Percentiles rank a stretch among this genome's conserved stretches.
These are phyloP conservation scores for Sparus aurata DNA, from an alignment of 2,797 vertebrate genomes.

Conservation along the genomic window DNA sequence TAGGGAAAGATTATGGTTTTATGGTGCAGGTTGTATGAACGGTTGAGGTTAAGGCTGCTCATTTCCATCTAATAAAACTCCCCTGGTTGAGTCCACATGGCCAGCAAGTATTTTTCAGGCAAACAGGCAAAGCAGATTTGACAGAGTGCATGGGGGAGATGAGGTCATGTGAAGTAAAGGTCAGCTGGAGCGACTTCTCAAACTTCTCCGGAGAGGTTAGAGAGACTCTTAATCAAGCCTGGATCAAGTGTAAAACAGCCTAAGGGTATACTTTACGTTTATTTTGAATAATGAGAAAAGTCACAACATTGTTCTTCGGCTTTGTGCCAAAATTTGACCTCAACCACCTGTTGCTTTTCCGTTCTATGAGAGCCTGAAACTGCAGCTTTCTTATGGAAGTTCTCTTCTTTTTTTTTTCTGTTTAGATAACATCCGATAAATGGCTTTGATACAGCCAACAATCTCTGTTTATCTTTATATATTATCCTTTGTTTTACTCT, in stretches of 20 bases:
- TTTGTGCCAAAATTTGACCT: background rate
- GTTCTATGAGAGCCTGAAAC: background rate
- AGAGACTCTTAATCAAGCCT: background rate
- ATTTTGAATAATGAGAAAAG: background rate
- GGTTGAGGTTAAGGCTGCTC: background rate
- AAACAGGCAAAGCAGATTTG: background rate
- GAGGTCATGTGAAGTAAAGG: constrained; percentile 22
- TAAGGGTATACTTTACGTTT: background rate
- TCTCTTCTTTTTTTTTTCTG: background rate
- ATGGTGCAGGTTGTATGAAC: background rate
- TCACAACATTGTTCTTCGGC: background rate
- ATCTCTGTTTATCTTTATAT: background rate
- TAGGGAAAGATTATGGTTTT: background rate
- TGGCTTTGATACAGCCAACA: background rate
- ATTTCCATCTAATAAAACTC: constrained; percentile 8
- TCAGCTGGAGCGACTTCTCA: background rate
- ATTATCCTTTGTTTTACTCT: background rate
- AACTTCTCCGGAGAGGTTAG: background rate
- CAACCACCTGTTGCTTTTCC: background rate
- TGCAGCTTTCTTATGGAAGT: background rate
- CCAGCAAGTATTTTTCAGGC: constrained; percentile 5
- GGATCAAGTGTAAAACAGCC: background rate
- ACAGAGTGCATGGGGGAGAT: background rate
- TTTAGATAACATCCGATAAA: background rate
- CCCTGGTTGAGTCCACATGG: background rate